These are phyloP conservation scores for Phymastichus coffea DNA, from an alignment of 1,140 invertebrate species.

Conservation along the genomic window DNA sequence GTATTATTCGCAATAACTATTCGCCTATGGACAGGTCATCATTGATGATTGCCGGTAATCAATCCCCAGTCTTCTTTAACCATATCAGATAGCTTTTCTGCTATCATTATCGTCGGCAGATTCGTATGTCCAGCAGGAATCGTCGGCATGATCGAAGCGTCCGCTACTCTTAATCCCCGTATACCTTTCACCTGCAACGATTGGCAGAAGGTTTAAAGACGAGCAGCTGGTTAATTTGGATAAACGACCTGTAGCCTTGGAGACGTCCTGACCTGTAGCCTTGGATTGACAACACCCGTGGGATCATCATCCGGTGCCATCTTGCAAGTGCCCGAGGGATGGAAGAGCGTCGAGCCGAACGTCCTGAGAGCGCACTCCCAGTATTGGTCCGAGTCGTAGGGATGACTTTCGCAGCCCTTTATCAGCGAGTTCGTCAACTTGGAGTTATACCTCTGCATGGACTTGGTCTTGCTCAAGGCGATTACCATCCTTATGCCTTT, in stretches of 20 bases:
- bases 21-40: no score
- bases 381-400: background rate
- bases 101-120: background rate
- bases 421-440: background rate
- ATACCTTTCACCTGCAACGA: constrained; percentile 3
- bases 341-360: background rate
- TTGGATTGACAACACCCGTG: background rate
- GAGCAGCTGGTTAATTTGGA: no score
- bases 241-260: no score
- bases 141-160: background rate
- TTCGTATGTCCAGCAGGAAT: background rate
- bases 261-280: background rate
- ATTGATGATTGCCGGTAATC: no score
- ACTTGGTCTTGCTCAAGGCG: background rate
- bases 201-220: no score
- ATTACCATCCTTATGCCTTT: background rate
- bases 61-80: background rate
- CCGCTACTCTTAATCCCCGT: background rate
- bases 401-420: background rate
- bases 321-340: background rate
- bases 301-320: background rate
- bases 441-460: background rate
- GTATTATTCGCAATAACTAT: no score
- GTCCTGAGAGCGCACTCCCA: background rate
- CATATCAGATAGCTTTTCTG: background rate